These are phyloP conservation scores for Caranx ignobilis DNA, from an alignment of 2,113 vertebrate species.

Conservation along the genomic window DNA sequence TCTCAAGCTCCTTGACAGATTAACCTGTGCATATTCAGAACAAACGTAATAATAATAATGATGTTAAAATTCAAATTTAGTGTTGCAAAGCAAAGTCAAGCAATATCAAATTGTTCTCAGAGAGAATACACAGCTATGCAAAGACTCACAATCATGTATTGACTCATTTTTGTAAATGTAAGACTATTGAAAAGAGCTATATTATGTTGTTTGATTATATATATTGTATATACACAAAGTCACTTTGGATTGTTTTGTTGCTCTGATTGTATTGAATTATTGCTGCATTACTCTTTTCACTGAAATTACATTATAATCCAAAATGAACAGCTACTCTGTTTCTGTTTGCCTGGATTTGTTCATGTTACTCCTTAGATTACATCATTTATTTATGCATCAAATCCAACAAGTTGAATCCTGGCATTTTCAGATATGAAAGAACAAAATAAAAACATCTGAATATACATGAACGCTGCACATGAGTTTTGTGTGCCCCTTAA, in stretches of 20 bases:
- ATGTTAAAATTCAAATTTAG: slow-evolving; percentile 1
- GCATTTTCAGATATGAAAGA: slow-evolving; percentile 6
- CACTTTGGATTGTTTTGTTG: slow-evolving; percentile 23
- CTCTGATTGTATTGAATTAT: slow-evolving; percentile 22
- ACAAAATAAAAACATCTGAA: slow-evolving; percentile 40
- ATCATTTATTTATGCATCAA: slow-evolving; percentile 8
- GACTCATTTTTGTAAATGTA: slow-evolving; percentile 15
- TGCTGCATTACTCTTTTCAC: slow-evolving; percentile 1
- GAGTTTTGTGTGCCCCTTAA: slow-evolving; percentile 4
- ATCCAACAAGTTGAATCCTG: slow-evolving; percentile 9
- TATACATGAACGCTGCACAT: slow-evolving; percentile 18
- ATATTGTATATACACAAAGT: slow-evolving; percentile 31
- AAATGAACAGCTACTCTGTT: neutral
- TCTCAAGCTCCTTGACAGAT: neutral
- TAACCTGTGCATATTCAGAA: neutral
- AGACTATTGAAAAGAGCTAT: slow-evolving; percentile 7
- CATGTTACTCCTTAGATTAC: neutral
- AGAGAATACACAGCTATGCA: slow-evolving; percentile 49
- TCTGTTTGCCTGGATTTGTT: neutral
- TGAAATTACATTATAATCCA: neutral
- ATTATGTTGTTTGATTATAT: slow-evolving; percentile 35
- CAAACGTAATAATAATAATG: neutral
- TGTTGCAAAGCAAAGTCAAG: slow-evolving; percentile 22
- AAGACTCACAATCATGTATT: slow-evolving; percentile 20
- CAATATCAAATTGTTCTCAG: slow-evolving; percentile 26